Percentiles rank a stretch among this genome's conserved stretches.
Evolutionary conservation across 2,888 invertebrate species (phyloP).

Genomic region (Neoscelio sp.): DNA sequence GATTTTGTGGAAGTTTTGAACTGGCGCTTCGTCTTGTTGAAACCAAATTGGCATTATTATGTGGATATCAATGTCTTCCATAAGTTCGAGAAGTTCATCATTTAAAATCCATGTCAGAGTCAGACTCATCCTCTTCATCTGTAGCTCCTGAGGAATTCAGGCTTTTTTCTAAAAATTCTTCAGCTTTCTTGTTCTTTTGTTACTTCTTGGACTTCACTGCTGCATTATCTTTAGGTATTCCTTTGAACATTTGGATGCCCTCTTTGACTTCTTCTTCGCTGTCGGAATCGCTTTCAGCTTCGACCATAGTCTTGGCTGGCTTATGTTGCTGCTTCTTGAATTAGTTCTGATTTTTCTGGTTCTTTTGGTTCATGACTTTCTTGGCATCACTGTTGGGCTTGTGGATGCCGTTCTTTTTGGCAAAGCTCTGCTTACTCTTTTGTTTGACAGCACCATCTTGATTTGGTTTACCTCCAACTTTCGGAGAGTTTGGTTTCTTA

Average conservation of each 20-base stretch:
- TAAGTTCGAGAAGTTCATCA: too few species aligned
- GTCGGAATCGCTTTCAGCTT: not conserved
- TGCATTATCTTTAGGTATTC: conserved; percentile 65
- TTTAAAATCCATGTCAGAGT: conserved; percentile 3
- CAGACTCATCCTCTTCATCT: conserved; percentile 14
- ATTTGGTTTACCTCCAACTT: not conserved
- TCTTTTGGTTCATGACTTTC: conserved; percentile 3
- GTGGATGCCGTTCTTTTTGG: conserved; percentile 40
- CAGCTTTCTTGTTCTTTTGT: conserved; percentile 32
- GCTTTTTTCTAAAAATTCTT: conserved; percentile 58
- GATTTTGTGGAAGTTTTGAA: too few species aligned
- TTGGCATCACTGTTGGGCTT: conserved; percentile 29
- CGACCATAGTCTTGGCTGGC: not conserved
- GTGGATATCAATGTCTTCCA: too few species aligned
- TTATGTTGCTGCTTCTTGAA: not conserved
- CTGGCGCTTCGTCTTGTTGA: too few species aligned
- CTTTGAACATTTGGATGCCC: conserved; percentile 75
- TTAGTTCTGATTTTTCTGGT: conserved; percentile 4
- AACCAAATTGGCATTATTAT: too few species aligned
- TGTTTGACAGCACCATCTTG: not conserved
- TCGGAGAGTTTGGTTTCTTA: conserved; percentile 1
- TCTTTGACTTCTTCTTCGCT: conserved; percentile 51
- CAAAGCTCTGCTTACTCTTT: conserved; percentile 16
- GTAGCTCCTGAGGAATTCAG: conserved; percentile 59
- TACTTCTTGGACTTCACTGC: too few species aligned